These are phyloP conservation scores for Borostomias antarcticus DNA, from an alignment of 2,797 vertebrate genomes.

Conservation along the genomic window DNA sequence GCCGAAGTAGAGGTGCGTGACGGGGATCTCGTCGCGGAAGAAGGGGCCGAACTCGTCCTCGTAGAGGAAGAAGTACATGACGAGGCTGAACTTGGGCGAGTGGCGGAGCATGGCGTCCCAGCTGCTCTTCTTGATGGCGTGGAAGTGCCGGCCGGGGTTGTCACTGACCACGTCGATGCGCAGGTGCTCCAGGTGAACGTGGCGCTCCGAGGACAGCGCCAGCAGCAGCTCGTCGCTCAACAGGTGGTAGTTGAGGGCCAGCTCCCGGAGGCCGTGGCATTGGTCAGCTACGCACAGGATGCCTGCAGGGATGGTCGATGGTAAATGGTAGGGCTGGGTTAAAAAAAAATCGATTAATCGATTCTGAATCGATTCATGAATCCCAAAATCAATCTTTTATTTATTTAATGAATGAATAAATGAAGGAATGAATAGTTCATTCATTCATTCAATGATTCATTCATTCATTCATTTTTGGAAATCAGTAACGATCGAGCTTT, in stretches of 20 bases:
- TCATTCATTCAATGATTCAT: too few relatives aligned
- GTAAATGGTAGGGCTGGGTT: too few relatives aligned
- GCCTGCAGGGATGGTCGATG: conserved; percentile 3
- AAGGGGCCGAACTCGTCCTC: conserved; percentile 97
- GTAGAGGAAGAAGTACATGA: conserved; percentile 99
- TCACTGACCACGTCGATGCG: conserved; percentile 97
- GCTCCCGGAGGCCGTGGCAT: conserved; percentile 33
- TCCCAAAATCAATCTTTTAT: too few relatives aligned
- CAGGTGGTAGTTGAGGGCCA: conserved; percentile 43
- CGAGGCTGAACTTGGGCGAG: conserved; percentile 96
- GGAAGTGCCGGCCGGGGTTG: conserved; percentile 94
- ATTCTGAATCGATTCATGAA: too few relatives aligned
- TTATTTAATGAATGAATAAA: too few relatives aligned
- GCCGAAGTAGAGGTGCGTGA: conserved; percentile 97
- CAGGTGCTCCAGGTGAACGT: conserved; percentile 94
- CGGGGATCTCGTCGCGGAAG: conserved; percentile 93
- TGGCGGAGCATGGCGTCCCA: conserved; percentile 98
- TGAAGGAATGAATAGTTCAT: too few relatives aligned
- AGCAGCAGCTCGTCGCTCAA: conserved; percentile 88
- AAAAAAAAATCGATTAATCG: too few relatives aligned
- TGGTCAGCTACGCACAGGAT: conserved; percentile 41
- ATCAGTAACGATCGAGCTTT: too few relatives aligned
- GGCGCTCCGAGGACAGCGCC: conserved; percentile 94
- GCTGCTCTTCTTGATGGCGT: conserved; percentile 95
- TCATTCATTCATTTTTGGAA: too few relatives aligned